Evolutionary conservation across 2,113 vertebrate genomes (phyloP).

Genomic region (Arizona elegans): DNA sequence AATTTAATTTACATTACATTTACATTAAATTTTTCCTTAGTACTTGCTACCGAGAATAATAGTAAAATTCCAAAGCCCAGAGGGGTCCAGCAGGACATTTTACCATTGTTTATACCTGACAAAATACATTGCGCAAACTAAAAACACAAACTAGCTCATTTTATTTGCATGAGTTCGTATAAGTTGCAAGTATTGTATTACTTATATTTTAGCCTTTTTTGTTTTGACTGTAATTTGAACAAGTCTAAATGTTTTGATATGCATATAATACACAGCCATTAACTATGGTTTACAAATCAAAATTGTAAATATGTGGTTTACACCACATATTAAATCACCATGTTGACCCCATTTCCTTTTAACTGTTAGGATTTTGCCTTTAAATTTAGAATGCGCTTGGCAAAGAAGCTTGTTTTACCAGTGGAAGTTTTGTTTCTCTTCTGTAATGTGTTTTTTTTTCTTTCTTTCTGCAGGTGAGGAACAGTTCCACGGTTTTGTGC

Average conservation of each 20-base stretch:
- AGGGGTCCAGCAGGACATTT: background rate
- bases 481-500: slow-evolving; percentile 56
- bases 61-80: background rate
- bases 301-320: background rate
- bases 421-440: background rate
- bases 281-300: background rate
- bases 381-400: background rate
- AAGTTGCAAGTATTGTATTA: background rate
- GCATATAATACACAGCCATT: background rate
- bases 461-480: slow-evolving; percentile 62
- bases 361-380: background rate
- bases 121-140: background rate
- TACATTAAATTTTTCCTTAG: background rate
- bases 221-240: background rate
- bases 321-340: background rate
- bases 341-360: background rate
- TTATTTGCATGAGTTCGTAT: background rate
- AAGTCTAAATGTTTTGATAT: background rate
- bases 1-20: background rate
- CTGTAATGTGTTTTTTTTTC: background rate
- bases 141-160: background rate
- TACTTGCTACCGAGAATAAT: background rate
- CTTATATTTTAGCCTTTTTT: background rate
- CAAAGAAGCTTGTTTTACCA: background rate
- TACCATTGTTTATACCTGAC: background rate